Conservation (phyloP, 2,113 vertebrate species). For the Dasypus novemcinctus region DNA sequence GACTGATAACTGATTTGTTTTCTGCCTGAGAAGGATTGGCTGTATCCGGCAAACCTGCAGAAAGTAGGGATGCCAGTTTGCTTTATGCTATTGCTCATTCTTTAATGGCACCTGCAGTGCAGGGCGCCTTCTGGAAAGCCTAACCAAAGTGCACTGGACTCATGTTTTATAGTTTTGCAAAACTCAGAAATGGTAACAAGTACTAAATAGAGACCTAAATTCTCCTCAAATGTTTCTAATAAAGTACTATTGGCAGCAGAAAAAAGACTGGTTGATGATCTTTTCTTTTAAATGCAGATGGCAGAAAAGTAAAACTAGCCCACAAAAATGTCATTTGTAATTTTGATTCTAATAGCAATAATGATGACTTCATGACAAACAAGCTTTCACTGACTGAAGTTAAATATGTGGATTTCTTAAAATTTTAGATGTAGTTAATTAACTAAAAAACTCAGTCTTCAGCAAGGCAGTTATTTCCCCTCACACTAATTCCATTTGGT, state of each 20-base stretch:
- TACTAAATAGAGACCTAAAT: neutral
- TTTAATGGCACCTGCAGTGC: conserved; percentile 14
- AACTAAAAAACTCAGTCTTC: conserved; percentile 30
- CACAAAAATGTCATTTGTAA: neutral
- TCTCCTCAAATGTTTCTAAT: neutral
- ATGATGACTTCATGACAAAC: neutral
- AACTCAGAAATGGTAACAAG: neutral
- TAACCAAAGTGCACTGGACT: neutral
- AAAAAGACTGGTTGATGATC: neutral
- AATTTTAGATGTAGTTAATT: conserved; percentile 49
- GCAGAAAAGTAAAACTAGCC: neutral
- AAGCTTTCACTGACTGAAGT: conserved; percentile 7
- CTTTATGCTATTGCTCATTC: neutral
- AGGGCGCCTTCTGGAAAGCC: neutral
- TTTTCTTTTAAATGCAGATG: conserved; percentile 31
- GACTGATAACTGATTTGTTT: conserved; percentile 71
- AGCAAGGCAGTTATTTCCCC: conserved; percentile 15
- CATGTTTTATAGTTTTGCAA: neutral
- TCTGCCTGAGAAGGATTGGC: conserved; percentile 65
- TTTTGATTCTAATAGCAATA: neutral
- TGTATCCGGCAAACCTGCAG: conserved; percentile 42
- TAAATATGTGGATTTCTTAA: conserved; percentile 26
- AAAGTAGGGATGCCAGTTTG: conserved; percentile 45
- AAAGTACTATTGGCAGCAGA: neutral
- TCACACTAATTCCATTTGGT: conserved; percentile 46